These are phyloP conservation scores for Globodera ellingtonae DNA, from an alignment of 1,140 invertebrate species.

Conservation along the genomic window DNA sequence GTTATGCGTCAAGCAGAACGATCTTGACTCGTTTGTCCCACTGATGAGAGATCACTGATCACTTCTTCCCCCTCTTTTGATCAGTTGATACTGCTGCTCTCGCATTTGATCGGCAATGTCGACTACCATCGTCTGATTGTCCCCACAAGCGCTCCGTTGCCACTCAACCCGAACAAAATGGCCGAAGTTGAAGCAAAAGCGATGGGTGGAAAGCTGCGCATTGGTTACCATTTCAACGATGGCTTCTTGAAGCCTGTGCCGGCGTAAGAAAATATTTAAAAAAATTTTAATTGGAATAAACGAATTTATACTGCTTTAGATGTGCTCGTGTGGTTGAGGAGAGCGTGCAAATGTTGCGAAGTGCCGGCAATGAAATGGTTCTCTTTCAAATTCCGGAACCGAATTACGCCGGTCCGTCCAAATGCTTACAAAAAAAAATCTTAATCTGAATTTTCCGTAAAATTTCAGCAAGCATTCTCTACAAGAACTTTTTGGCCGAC, in stretches of 20 bases:
- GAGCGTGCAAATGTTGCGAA: constrained; percentile 53
- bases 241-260: constrained; percentile 57
- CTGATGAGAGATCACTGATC: background rate
- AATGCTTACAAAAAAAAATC: constrained; percentile 1
- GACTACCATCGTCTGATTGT: constrained; percentile 15
- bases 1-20: too few relatives aligned
- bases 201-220: constrained; percentile 46
- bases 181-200: constrained; percentile 20
- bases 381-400: constrained; percentile 55
- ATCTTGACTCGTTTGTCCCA: too few relatives aligned
- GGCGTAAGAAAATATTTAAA: constrained; percentile 40
- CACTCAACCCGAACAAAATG: constrained; percentile 9
- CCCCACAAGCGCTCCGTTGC: constrained; percentile 27
- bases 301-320: constrained; percentile 37
- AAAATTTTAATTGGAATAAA: background rate
- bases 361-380: constrained; percentile 54
- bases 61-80: background rate
- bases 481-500: constrained; percentile 55
- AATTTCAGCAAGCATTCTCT: constrained; percentile 40
- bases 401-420: constrained; percentile 29
- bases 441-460: background rate
- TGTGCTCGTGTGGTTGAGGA: constrained; percentile 56
- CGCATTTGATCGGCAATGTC: constrained; percentile 24
- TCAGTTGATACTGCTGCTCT: constrained; percentile 31
- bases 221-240: constrained; percentile 58